A percentile compares a stretch with the other conserved stretches of the same genome.
phyloP scores from a whole-genome alignment of 1,140 invertebrate species.

The Papilio helenus region DNA sequence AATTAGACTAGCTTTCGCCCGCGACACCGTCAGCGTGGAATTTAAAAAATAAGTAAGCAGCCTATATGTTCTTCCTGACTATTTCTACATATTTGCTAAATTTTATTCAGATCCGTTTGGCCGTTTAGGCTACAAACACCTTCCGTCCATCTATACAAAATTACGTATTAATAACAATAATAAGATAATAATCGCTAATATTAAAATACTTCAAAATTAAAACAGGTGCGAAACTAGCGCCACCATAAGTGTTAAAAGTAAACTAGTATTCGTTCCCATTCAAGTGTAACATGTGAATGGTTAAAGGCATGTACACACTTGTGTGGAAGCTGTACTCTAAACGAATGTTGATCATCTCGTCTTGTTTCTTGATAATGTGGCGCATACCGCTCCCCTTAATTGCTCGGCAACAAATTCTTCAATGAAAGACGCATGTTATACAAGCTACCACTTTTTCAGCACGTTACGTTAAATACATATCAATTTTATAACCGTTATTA shows the following conservation, averaged over 20 bases:
- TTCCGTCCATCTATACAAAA: too few species aligned
- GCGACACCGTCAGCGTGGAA: too few species aligned
- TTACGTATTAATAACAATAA: too few species aligned
- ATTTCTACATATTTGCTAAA: too few species aligned
- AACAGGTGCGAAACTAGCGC: background rate
- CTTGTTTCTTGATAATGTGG: slow-evolving; percentile 50
- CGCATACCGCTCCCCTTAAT: slow-evolving; percentile 62
- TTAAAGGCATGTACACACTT: background rate
- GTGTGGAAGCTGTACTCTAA: background rate
- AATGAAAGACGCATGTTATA: slow-evolving; percentile 64
- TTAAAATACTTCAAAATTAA: background rate
- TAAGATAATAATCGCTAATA: too few species aligned
- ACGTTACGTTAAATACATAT: slow-evolving; percentile 61
- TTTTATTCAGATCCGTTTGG: too few species aligned
- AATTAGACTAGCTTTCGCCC: too few species aligned
- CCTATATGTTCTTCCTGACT: too few species aligned
- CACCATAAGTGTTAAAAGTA: background rate
- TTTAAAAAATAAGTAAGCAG: too few species aligned
- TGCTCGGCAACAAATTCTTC: slow-evolving; percentile 77
- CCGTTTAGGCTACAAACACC: too few species aligned
- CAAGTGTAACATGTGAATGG: background rate
- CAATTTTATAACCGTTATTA: too few species aligned
- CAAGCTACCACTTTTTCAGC: slow-evolving; percentile 66
- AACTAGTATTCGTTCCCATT: background rate
- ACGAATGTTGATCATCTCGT: slow-evolving; percentile 36